Evolutionary conservation across 2,113 vertebrate species (phyloP).

Genomic region (Cephalopterus ornatus): DNA sequence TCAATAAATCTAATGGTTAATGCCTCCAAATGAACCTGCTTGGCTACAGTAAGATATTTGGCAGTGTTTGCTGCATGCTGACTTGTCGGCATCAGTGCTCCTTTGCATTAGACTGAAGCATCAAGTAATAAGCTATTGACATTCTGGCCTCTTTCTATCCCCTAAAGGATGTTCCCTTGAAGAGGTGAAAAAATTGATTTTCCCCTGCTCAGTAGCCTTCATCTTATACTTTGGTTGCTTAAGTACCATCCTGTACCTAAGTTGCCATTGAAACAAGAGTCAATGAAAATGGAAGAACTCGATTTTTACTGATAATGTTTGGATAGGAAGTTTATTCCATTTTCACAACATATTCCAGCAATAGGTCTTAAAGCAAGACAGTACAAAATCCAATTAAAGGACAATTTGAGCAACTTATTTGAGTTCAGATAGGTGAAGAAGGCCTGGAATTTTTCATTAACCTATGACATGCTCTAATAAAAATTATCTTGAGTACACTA

Average conservation of each 20-base stretch:
- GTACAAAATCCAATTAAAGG: not conserved
- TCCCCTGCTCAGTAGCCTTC: not conserved
- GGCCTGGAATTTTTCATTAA: not conserved
- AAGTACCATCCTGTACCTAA: not conserved
- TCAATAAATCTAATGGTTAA: not conserved
- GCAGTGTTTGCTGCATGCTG: not conserved
- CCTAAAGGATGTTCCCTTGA: not conserved
- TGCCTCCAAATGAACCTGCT: conserved; percentile 16
- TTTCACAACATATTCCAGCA: not conserved
- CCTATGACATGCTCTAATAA: not conserved
- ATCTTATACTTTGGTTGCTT: not conserved
- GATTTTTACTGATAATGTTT: not conserved
- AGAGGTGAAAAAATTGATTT: not conserved
- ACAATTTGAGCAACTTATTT: not conserved
- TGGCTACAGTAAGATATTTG: not conserved
- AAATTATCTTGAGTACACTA: not conserved
- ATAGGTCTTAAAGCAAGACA: not conserved
- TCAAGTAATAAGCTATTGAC: conserved; percentile 1
- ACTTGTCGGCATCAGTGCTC: not conserved
- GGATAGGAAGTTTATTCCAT: not conserved
- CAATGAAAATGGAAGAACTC: not conserved
- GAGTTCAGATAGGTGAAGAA: not conserved
- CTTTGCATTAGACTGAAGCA: conserved; percentile 13
- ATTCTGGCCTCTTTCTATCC: not conserved
- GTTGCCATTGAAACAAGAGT: not conserved